These are phyloP conservation scores for Carduelis carduelis DNA, from an alignment of 2,797 vertebrate genomes.

Conservation along the genomic window DNA sequence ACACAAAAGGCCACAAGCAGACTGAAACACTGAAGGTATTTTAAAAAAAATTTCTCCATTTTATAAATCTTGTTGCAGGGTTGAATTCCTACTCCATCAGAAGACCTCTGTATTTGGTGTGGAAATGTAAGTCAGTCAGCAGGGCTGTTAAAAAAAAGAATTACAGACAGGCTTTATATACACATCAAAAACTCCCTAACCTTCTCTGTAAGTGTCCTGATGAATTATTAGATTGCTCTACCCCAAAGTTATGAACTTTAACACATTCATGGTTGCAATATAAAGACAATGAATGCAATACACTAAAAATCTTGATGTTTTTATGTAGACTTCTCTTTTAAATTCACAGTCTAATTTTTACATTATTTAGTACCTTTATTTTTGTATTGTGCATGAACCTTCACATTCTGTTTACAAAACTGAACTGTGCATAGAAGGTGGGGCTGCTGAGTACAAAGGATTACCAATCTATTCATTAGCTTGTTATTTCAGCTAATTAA, in stretches of 20 bases:
- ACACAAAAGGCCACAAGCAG: background rate
- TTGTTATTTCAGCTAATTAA: background rate
- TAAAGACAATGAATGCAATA: background rate
- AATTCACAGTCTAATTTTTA: background rate
- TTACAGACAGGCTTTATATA: background rate
- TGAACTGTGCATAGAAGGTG: background rate
- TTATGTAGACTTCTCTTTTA: background rate
- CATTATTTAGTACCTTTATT: background rate
- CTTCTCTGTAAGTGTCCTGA: background rate
- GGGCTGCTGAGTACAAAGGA: background rate
- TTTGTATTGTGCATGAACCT: background rate
- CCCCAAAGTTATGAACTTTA: background rate
- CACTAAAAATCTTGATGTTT: background rate
- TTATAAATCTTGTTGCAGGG: background rate
- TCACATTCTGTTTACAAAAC: background rate
- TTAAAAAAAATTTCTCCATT: background rate
- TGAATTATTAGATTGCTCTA: background rate
- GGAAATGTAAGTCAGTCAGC: background rate
- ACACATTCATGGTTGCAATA: background rate
- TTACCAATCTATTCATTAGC: background rate
- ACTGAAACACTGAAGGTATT: background rate
- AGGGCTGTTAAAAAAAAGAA: background rate
- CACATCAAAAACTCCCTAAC: background rate
- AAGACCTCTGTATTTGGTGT: conserved; percentile 38
- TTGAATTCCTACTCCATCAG: background rate